A percentile compares a stretch with the other conserved stretches of the same genome.
These are phyloP conservation scores for Saguinus imperator DNA, from an alignment of 2,113 vertebrate genomes.

Conservation along the genomic window DNA sequence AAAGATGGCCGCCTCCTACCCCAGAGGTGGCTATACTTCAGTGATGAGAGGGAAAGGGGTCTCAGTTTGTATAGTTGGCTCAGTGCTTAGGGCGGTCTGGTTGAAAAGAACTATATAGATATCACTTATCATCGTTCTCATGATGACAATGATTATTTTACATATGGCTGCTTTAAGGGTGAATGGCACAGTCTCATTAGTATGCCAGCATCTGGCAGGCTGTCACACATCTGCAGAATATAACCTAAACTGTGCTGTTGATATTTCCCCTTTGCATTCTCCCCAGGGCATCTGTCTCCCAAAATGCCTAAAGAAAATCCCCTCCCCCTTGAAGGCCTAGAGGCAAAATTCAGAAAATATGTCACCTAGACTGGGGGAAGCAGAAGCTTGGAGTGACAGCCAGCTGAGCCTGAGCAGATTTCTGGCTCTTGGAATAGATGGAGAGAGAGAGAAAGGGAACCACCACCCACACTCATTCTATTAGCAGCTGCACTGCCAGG, in stretches of 20 bases:
- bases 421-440: constrained; percentile 45
- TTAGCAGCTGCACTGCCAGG: constrained; percentile 38
- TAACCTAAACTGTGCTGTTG: constrained; percentile 61
- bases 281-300: constrained; percentile 81
- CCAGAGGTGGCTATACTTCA: not conserved
- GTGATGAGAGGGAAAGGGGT: constrained; percentile 15
- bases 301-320: constrained; percentile 53
- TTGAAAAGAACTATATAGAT: constrained; percentile 55
- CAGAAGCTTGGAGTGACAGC: constrained; percentile 34
- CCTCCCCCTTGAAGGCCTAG: constrained; percentile 57
- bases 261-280: constrained; percentile 67
- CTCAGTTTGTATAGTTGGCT: constrained; percentile 39
- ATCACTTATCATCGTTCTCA: constrained; percentile 57
- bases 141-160: constrained; percentile 75
- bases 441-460: constrained; percentile 43
- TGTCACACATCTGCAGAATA: constrained; percentile 78
- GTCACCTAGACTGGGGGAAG: constrained; percentile 51
- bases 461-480: constrained; percentile 40
- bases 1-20: not conserved
- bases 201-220: constrained; percentile 77
- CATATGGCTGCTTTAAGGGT: constrained; percentile 71
- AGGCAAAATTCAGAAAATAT: constrained; percentile 68
- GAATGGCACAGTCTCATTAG: constrained; percentile 78
- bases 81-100: constrained; percentile 59
- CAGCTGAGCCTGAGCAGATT: constrained; percentile 53